Evolutionary conservation across 2,113 vertebrate genomes (phyloP).

Genomic region (Raphicerus campestris): DNA sequence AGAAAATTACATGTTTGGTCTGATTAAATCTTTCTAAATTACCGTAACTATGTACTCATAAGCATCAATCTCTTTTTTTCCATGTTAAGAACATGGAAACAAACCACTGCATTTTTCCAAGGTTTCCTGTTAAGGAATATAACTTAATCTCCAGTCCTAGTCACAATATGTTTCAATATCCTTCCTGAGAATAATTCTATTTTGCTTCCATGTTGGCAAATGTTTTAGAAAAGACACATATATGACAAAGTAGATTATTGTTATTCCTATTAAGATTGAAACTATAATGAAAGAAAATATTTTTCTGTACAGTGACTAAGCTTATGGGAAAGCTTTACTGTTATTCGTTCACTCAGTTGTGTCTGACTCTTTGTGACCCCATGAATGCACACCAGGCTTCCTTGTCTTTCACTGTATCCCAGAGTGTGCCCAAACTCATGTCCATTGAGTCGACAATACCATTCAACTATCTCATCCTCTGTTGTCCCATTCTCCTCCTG

Average conservation of each 20-base stretch:
- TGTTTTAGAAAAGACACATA: background rate
- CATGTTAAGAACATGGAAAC: background rate
- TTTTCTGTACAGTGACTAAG: background rate
- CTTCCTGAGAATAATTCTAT: slow-evolving; percentile 30
- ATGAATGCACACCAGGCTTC: background rate
- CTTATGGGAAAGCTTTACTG: background rate
- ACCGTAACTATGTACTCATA: slow-evolving; percentile 28
- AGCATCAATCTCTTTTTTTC: slow-evolving; percentile 18
- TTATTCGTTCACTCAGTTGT: background rate
- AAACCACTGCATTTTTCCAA: slow-evolving; percentile 22
- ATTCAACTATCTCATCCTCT: background rate
- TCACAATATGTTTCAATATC: background rate
- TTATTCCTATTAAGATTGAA: background rate
- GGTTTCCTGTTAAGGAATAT: slow-evolving; percentile 3
- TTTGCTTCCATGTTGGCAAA: background rate
- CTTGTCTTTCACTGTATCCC: background rate
- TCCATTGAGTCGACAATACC: background rate
- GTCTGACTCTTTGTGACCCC: background rate
- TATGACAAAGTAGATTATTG: background rate
- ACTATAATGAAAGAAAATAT: slow-evolving; percentile 4
- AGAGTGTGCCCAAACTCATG: background rate
- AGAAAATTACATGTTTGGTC: slow-evolving; percentile 34
- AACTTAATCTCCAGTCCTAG: slow-evolving; percentile 24
- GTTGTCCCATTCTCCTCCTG: background rate
- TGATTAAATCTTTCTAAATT: slow-evolving; percentile 55